Evolutionary conservation across 2,888 invertebrate genomes (phyloP).

Genomic region (Watsonalla cultraria): DNA sequence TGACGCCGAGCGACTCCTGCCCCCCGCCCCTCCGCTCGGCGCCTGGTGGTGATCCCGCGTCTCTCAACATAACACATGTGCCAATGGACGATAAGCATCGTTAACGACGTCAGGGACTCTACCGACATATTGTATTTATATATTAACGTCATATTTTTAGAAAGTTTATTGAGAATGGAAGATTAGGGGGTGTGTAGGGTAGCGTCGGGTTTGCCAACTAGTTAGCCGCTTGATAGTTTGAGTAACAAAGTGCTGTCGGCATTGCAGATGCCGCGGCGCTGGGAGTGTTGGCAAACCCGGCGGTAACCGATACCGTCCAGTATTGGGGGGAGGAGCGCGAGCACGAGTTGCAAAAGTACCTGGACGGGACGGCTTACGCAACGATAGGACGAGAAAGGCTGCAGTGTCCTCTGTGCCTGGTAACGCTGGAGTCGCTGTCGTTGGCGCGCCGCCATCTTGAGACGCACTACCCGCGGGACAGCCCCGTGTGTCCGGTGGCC

Average conservation of each 20-base stretch:
- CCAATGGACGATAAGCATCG: slow-evolving; percentile 23
- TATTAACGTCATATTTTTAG: slow-evolving; percentile 52
- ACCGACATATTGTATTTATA: slow-evolving; percentile 32
- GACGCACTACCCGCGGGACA: slow-evolving; percentile 91
- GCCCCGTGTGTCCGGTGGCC: slow-evolving; percentile 88
- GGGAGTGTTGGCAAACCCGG: slow-evolving; percentile 41
- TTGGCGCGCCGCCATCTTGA: slow-evolving; percentile 86
- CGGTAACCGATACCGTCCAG: slow-evolving; percentile 46
- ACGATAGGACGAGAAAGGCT: slow-evolving; percentile 32
- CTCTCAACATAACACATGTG: slow-evolving; percentile 25
- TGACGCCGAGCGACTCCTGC: slow-evolving; percentile 46
- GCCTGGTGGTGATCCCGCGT: slow-evolving; percentile 32
- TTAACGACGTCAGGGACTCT: slow-evolving; percentile 19
- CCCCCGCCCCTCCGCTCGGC: slow-evolving; percentile 37
- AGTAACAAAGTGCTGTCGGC: slow-evolving; percentile 73
- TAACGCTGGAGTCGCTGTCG: slow-evolving; percentile 81
- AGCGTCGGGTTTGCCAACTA: slow-evolving; percentile 57
- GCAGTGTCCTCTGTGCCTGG: slow-evolving; percentile 86
- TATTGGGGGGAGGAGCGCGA: slow-evolving; percentile 35
- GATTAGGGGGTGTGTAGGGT: slow-evolving; percentile 21
- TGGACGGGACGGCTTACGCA: slow-evolving; percentile 23
- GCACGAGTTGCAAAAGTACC: slow-evolving; percentile 38
- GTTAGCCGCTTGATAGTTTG: slow-evolving; percentile 25
- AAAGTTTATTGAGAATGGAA: slow-evolving; percentile 45
- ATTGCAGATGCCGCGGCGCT: slow-evolving; percentile 78